Conservation (phyloP, 2,113 vertebrate genomes). For the Blennius ocellaris region DNA sequence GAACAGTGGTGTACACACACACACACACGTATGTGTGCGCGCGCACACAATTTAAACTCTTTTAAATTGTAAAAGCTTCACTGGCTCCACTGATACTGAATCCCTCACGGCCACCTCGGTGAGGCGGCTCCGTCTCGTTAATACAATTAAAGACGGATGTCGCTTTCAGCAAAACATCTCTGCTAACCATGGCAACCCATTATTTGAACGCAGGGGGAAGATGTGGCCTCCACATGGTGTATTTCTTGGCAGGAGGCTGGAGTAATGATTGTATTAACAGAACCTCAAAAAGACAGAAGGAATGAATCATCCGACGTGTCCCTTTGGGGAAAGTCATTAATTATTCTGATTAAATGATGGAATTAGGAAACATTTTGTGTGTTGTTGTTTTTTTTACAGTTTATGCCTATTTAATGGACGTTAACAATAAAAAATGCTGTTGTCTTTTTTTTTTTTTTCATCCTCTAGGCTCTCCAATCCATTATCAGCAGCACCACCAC, state of each 20-base stretch:
- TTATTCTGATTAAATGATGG: neutral
- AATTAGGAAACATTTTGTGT: neutral
- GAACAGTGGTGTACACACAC: slow-evolving; percentile 11
- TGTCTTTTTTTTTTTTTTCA: no score
- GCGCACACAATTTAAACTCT: slow-evolving; percentile 50
- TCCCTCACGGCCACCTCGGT: slow-evolving; percentile 20
- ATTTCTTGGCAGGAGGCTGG: slow-evolving; percentile 24
- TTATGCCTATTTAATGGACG: neutral
- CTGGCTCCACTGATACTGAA: slow-evolving; percentile 31
- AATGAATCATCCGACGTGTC: neutral
- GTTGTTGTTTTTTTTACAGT: neutral
- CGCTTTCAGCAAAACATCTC: slow-evolving; percentile 61
- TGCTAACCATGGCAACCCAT: slow-evolving; percentile 66
- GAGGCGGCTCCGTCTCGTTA: slow-evolving; percentile 18
- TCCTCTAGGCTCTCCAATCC: slow-evolving; percentile 74
- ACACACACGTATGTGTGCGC: neutral
- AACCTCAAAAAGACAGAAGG: neutral
- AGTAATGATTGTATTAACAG: slow-evolving; percentile 13
- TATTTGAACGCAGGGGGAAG: slow-evolving; percentile 32
- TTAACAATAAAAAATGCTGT: neutral
- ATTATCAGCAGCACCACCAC: slow-evolving; percentile 60
- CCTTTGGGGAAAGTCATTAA: neutral
- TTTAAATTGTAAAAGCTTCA: slow-evolving; percentile 12
- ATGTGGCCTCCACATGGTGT: slow-evolving; percentile 46
- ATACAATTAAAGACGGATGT: slow-evolving; percentile 50